Conservation (phyloP, 2,888 invertebrate species). For the Pilophorus perplexus region DNA sequence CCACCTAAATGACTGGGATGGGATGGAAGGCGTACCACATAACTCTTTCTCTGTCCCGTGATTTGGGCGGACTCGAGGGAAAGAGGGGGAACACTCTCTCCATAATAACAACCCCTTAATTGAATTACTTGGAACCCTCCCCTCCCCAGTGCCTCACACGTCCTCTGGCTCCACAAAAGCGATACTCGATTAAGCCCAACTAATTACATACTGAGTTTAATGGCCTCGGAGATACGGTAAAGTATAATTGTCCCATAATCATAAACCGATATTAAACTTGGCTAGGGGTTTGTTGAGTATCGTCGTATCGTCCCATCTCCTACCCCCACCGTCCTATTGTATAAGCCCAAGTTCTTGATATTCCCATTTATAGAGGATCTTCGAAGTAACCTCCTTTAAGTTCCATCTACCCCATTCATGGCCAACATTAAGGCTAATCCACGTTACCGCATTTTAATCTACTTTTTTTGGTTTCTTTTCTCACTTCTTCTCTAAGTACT, state of each 20-base stretch:
- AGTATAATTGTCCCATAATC: conserved; percentile 33
- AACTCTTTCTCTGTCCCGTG: conserved; percentile 7
- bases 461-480: no score
- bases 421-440: no score
- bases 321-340: neutral
- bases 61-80: conserved; percentile 15
- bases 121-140: conserved; percentile 36
- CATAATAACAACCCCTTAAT: conserved; percentile 31
- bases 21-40: conserved; percentile 5
- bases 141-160: neutral
- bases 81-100: conserved; percentile 11
- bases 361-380: neutral
- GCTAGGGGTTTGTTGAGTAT: conserved; percentile 10
- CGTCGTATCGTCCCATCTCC: neutral
- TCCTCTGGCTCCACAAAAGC: conserved; percentile 12
- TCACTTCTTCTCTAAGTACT: no score
- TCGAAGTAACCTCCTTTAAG: neutral
- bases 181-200: conserved; percentile 33
- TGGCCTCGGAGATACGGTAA: conserved; percentile 29
- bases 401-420: no score
- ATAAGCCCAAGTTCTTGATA: conserved; percentile 19
- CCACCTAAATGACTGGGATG: neutral
- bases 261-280: conserved; percentile 34
- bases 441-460: no score
- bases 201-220: conserved; percentile 33